Evolutionary conservation across 2,888 invertebrate genomes (phyloP), one percentile per base, ranked within the genome.

Genomic region (Drosophila mimica): DNA sequence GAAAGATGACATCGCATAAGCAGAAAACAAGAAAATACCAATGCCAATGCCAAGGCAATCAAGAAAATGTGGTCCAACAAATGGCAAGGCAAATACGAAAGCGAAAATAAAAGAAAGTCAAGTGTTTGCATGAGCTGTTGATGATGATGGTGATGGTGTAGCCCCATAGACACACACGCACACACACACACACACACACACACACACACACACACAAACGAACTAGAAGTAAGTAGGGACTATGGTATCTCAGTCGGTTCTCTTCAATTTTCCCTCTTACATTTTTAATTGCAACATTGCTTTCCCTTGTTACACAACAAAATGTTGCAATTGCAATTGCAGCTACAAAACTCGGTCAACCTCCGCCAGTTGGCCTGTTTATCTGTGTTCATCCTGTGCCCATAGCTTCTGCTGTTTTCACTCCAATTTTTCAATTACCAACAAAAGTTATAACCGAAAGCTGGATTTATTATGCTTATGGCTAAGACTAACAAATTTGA

Each of bases 1-100:
- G 71, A 79, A 76, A 84, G 74, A 88, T 82, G 88, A 82, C 75
- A 81, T 75, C 74, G 76, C 84, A 83, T 70, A 77, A 70, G 67
- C 56, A 66, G 46, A 72, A 69, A 83, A 81, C 70, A 81, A 70
- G 71, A 72, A 74, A 79, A 80, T 80, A 71, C 83, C 79, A 81
- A 79, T 74, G 84, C 89, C 87, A 81, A 81, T 77, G 85, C 88
- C 85, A 82, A 74, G 83, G 85, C 85, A 85, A 86, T 86, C 85
- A 86, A 75, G 74, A 82, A 76, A 89, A 85, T 82, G 87, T 89
- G 82, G 71, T 71, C 64, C 68, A 73, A 69, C 77, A 85, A 89
- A 89, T 88, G 85, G 85, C 82, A 89, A 81, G 88, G 81, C 88
- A 84, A 84, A 84, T 88, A 87, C 61, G 53, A 68, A 49, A 72